A percentile compares a stretch with the other conserved stretches of the same genome.
Conservation (phyloP, 2,113 vertebrate genomes). For the Stigmatopora argus region DNA sequence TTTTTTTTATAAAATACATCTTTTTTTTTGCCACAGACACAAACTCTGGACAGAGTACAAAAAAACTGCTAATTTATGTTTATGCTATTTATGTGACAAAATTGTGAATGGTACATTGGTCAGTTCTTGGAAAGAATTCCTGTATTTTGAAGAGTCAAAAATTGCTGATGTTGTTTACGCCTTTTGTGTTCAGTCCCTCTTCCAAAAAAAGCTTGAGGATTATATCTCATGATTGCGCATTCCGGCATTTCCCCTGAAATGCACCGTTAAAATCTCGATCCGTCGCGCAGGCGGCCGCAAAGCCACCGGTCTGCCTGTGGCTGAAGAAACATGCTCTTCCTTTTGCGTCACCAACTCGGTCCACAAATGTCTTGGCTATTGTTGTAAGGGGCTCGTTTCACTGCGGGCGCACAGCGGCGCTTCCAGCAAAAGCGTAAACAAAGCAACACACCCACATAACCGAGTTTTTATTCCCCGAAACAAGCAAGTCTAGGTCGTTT, state of each 20-base stretch:
- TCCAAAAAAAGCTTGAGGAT: constrained; percentile 21
- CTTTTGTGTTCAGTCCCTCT: constrained; percentile 12
- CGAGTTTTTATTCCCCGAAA: not conserved
- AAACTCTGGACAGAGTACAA: constrained; percentile 10
- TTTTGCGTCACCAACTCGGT: constrained; percentile 18
- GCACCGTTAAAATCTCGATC: constrained; percentile 29
- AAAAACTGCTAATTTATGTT: constrained; percentile 1
- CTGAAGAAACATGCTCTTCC: constrained; percentile 16
- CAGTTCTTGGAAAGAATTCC: constrained; percentile 3
- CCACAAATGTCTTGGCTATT: constrained; percentile 47
- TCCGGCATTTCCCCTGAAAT: constrained; percentile 49
- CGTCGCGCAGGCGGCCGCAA: constrained; percentile 45
- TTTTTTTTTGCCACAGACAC: not conserved
- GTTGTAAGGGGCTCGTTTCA: constrained; percentile 34
- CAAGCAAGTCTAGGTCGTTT: not conserved
- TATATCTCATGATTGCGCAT: constrained; percentile 47
- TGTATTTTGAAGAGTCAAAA: constrained; percentile 29
- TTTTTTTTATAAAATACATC: no score
- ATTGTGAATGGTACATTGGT: not conserved
- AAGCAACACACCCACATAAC: constrained; percentile 15
- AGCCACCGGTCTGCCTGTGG: constrained; percentile 49
- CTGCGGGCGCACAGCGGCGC: constrained; percentile 21
- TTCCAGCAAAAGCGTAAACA: constrained; percentile 36
- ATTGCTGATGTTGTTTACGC: constrained; percentile 9
- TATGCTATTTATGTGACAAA: not conserved